These are phyloP conservation scores for Bombus sylvicola DNA, from an alignment of 1,140 invertebrate species.

Conservation along the genomic window DNA sequence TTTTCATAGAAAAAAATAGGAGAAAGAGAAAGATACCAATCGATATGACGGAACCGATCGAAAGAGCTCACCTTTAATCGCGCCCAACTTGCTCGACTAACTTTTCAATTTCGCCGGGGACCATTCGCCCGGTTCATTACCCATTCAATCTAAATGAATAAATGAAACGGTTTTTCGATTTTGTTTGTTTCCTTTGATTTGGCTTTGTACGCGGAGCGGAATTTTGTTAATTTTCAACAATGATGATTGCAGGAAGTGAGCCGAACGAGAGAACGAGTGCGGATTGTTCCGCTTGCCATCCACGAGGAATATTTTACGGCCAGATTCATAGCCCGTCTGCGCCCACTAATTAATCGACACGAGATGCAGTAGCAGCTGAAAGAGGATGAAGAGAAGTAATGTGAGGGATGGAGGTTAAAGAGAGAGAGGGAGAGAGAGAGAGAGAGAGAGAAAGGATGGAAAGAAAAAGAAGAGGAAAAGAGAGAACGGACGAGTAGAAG, in stretches of 20 bases:
- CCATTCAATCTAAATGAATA: conserved; percentile 43
- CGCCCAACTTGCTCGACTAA: conserved; percentile 2
- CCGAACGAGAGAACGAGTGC: conserved; percentile 66
- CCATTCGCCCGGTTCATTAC: background rate
- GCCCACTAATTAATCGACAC: conserved; percentile 74
- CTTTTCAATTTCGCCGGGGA: conserved; percentile 20
- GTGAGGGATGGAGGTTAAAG: background rate
- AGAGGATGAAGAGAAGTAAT: background rate
- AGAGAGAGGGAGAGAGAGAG: background rate
- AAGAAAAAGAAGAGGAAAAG: background rate
- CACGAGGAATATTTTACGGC: conserved; percentile 76
- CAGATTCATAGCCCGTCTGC: conserved; percentile 76
- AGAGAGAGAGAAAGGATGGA: background rate
- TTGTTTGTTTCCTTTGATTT: conserved; percentile 35
- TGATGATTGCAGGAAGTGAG: conserved; percentile 73
- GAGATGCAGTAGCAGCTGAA: background rate
- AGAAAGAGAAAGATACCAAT: background rate
- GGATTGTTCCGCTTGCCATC: conserved; percentile 77
- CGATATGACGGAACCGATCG: conserved; percentile 3
- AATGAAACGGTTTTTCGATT: conserved; percentile 48
- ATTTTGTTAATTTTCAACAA: conserved; percentile 57
- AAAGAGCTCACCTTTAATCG: conserved; percentile 24
- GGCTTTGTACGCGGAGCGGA: background rate
- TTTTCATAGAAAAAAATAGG: background rate
- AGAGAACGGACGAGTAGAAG: background rate